Conservation (phyloP, 2,888 invertebrate genomes). For the Chironomus riparius region DNA sequence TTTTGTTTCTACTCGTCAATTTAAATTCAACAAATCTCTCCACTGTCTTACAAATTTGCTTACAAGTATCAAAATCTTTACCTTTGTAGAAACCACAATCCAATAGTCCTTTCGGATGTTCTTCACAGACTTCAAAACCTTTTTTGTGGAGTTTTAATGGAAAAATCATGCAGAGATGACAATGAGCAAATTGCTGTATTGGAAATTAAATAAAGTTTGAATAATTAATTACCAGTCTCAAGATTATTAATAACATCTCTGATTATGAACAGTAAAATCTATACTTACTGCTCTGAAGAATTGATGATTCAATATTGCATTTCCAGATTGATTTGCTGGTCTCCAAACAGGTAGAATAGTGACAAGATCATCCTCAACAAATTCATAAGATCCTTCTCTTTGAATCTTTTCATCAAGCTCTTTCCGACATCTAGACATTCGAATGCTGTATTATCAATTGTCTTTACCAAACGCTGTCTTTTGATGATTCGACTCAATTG, state of each 20-base stretch:
- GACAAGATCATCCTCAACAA: background rate
- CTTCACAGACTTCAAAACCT: background rate
- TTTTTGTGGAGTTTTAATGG: background rate
- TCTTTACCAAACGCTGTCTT: too few species aligned
- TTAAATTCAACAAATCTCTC: background rate
- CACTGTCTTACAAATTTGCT: background rate
- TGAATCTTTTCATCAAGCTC: background rate
- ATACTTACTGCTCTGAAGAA: slow-evolving; percentile 11
- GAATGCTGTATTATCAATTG: too few species aligned
- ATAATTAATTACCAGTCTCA: too few species aligned
- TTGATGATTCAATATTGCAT: background rate
- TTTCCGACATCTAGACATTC: too few species aligned
- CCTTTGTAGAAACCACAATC: background rate
- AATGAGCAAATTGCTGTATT: slow-evolving; percentile 11
- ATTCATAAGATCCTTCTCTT: background rate
- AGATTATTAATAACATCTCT: too few species aligned
- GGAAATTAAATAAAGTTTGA: too few species aligned
- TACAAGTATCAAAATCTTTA: background rate
- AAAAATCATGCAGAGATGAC: slow-evolving; percentile 7
- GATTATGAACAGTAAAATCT: too few species aligned
- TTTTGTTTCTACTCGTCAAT: background rate
- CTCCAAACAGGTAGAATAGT: background rate
- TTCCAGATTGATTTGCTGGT: background rate
- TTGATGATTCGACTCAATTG: too few species aligned
- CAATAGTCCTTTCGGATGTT: background rate